Base-by-base conservation (phyloP, 2,113 vertebrate genomes). In the Paratilapia polleni region DNA sequence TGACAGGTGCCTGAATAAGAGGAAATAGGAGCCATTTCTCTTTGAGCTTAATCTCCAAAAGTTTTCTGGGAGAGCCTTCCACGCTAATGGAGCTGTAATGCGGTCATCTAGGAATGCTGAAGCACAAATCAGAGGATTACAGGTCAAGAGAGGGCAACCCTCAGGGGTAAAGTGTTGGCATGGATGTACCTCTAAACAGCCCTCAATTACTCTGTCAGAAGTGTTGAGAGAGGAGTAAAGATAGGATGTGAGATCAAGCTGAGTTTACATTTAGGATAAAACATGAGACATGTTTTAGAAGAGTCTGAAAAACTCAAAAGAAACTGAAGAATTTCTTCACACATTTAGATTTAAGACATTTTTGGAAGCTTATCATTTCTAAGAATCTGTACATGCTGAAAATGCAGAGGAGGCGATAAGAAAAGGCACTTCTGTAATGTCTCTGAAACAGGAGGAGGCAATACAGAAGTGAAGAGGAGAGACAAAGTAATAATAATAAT, bases 21-120 rank as follows among this genome's bases (percentile, higher is more conserved):
- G 68, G 11, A 52, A 73, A 73, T 19, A 54, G 3, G 47, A 62
- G 64, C 6, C 24, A 62, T 84, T 85, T 83, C 58, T 88, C 78
- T 47, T 60, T 31, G 38, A 61, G 28, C 8, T 17, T n/a, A 19
- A 84, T 81, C 54, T 78, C 28, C 15, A 64, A 36, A 73, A 58
- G 34, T 83, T 83, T 81, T 77, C 61, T 62, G 79, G 83, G 78
- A 87, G 22, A 63, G 74, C 34, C 12, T 86, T 82, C 62, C 47
- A 75, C 74, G 34, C 85, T 90, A 89, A 88, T 90, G 83, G 76
- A 83, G 62, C 47, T 78, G 36, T 85, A 87, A 81, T 83, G 77
- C 60, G 61, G 61, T 57, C 77, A 73, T 82, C 63, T 76, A 54
- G 5, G 47, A 84, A 84, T 31, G 58, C 28, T 34, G 63, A 76